Percentiles rank a stretch among this genome's conserved stretches.
These are phyloP conservation scores for Luehdorfia chinensis DNA, from an alignment of 1,140 invertebrate species.

Conservation along the genomic window DNA sequence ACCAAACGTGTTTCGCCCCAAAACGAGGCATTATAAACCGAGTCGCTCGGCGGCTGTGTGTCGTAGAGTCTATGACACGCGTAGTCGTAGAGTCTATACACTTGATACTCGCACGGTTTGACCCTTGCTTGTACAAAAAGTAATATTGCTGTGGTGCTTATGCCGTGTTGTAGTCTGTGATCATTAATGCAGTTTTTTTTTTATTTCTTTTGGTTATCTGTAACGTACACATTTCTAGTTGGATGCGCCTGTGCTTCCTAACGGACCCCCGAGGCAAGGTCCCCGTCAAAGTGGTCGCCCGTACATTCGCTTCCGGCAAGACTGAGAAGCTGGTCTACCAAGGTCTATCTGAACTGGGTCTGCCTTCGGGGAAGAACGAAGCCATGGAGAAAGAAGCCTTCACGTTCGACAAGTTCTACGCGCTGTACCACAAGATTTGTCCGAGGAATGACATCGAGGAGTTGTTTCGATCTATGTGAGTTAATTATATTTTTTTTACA, in stretches of 20 bases:
- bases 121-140: too few relatives aligned
- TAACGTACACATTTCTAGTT: too few relatives aligned
- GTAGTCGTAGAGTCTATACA: too few relatives aligned
- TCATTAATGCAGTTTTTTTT: too few relatives aligned
- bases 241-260: slow-evolving; percentile 97
- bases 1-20: too few relatives aligned
- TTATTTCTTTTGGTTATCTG: too few relatives aligned
- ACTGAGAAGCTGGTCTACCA: slow-evolving; percentile 98
- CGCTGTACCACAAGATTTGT: slow-evolving; percentile 99
- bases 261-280: slow-evolving; percentile 97
- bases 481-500: slow-evolving; percentile 32
- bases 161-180: too few relatives aligned
- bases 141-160: too few relatives aligned
- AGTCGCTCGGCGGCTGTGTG: too few relatives aligned
- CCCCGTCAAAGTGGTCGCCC: slow-evolving; percentile 96
- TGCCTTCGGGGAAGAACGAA: slow-evolving; percentile 98
- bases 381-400: slow-evolving; percentile 96
- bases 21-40: too few relatives aligned
- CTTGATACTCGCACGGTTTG: too few relatives aligned
- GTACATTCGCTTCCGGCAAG: slow-evolving; percentile 98
- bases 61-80: too few relatives aligned
- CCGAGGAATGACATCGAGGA: slow-evolving; percentile 99
- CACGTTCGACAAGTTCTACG: slow-evolving; percentile 99
- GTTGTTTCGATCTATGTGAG: slow-evolving; percentile 97
- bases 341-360: slow-evolving; percentile 93